phyloP scores from a whole-genome alignment of 2,888 invertebrate genomes.

The Napeogenes inachia region DNA sequence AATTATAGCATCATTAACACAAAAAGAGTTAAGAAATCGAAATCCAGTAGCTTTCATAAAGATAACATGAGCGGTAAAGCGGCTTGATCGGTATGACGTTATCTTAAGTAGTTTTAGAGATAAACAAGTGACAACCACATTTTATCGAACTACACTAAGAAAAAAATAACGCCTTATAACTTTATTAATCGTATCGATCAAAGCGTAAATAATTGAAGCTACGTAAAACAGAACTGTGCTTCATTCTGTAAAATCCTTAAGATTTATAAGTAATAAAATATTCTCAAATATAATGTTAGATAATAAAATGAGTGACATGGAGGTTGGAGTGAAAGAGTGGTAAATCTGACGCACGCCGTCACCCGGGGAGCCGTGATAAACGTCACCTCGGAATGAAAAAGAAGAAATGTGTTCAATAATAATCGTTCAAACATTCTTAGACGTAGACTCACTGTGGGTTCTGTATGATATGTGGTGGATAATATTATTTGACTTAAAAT shows the following conservation, averaged over 20 bases:
- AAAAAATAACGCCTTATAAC: slow-evolving; percentile 22
- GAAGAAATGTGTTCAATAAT: slow-evolving; percentile 57
- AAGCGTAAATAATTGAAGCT: slow-evolving; percentile 63
- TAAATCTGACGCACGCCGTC: slow-evolving; percentile 67
- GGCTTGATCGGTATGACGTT: slow-evolving; percentile 24
- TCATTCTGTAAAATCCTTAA: not conserved
- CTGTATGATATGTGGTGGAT: slow-evolving; percentile 5
- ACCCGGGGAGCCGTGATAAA: slow-evolving; percentile 71
- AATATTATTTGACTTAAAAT: not conserved
- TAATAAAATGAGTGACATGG: slow-evolving; percentile 71
- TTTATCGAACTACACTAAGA: slow-evolving; percentile 24
- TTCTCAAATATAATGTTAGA: slow-evolving; percentile 67
- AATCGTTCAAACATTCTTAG: slow-evolving; percentile 24
- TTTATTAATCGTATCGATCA: slow-evolving; percentile 11
- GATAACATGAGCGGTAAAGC: slow-evolving; percentile 17
- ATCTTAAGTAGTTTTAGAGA: slow-evolving; percentile 29
- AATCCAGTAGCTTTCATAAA: slow-evolving; percentile 22
- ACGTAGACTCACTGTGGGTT: slow-evolving; percentile 17
- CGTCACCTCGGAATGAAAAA: slow-evolving; percentile 74
- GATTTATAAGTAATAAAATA: slow-evolving; percentile 61
- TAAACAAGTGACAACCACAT: slow-evolving; percentile 28
- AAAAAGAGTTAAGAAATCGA: slow-evolving; percentile 12
- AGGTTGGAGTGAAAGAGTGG: slow-evolving; percentile 66
- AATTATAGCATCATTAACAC: not conserved
- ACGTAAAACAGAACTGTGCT: slow-evolving; percentile 25